Base-by-base conservation (phyloP, 2,113 vertebrate species). In the Ibidorhyncha struthersii region DNA sequence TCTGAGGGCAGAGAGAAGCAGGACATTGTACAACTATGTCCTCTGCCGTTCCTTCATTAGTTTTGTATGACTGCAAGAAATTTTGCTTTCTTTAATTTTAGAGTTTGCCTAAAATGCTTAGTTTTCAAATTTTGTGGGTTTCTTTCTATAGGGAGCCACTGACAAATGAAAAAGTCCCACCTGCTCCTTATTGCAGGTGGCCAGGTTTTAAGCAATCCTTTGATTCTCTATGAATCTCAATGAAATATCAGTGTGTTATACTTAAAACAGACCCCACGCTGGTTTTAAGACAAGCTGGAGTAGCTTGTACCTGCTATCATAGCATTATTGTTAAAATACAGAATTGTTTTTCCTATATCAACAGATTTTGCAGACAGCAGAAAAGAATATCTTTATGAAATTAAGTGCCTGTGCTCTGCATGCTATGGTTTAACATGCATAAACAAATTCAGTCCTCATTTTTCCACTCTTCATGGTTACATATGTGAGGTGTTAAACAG, bases 1-100 rank as follows among this genome's bases (percentile, higher is more conserved):
- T 82, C 56, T n/a, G 49, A 66, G 50, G 45, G 12, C 0, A 3
- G 67, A 67, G 50, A 56, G 25, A 36, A 17, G 30, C 9, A 1
- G 10, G 36, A 8, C 23, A 8, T 12, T 9, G 7, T n/a, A 36
- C 43, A 12, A 0, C n/a, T n/a, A 1, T 4, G 9, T 41, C 38
- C 25, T 38, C 30, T 1, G 1, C 27, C 50, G 3, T 32, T 73
- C 41, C 53, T 73, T 29, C 21, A 27, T 76, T 52, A 19, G 6
- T 80, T 76, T 16, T 22, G 8, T 63, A 19, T 12, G 14, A 10
- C 5, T 49, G 9, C 50, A 47, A n/a, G 26, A 72, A 79, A 41
- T 25, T 49, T 21, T 7, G 8, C 7, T 90, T 43, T 43, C 3
- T 11, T 72, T 21, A 7, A 11, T 58, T 82, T 56, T 27, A 30